Conservation (phyloP, 2,888 invertebrate species). For the Erebia epiphron region DNA sequence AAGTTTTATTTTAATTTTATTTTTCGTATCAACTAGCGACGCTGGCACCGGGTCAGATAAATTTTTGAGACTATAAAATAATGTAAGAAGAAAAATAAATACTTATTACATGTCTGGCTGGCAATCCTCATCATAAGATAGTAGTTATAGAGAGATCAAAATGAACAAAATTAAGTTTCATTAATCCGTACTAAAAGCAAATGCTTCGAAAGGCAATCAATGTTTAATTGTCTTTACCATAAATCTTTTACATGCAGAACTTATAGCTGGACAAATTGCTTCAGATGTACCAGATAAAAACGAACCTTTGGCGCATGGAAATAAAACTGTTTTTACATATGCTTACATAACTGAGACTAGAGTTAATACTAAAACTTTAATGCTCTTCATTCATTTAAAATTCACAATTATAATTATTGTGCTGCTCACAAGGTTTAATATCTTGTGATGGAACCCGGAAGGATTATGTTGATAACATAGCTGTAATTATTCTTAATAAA, state of each 20-base stretch:
- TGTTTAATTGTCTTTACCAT: constrained; percentile 64
- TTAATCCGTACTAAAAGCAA: constrained; percentile 60
- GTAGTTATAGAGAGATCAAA: constrained; percentile 31
- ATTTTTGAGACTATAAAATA: too few species aligned
- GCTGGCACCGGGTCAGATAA: too few species aligned
- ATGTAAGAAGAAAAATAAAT: too few species aligned
- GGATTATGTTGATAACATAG: constrained; percentile 10
- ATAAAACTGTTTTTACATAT: constrained; percentile 19
- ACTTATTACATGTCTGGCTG: too few species aligned
- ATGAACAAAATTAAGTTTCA: constrained; percentile 47
- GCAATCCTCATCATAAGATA: constrained; percentile 17
- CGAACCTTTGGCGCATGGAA: constrained; percentile 3
- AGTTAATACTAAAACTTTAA: constrained; percentile 28
- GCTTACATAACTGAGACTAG: neutral
- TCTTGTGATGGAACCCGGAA: neutral
- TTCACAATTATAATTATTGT: constrained; percentile 29
- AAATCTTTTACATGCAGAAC: constrained; percentile 56
- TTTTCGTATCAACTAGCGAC: too few species aligned
- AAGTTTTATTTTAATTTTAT: too few species aligned
- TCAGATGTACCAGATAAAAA: constrained; percentile 16
- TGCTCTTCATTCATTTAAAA: constrained; percentile 27
- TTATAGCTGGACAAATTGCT: constrained; percentile 38
- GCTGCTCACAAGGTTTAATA: neutral
- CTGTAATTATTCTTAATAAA: constrained; percentile 5
- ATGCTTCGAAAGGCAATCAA: constrained; percentile 58